These are phyloP conservation scores for Galeopsomyia nigrocyanea DNA, from an alignment of 2,888 invertebrate genomes.

Conservation along the genomic window DNA sequence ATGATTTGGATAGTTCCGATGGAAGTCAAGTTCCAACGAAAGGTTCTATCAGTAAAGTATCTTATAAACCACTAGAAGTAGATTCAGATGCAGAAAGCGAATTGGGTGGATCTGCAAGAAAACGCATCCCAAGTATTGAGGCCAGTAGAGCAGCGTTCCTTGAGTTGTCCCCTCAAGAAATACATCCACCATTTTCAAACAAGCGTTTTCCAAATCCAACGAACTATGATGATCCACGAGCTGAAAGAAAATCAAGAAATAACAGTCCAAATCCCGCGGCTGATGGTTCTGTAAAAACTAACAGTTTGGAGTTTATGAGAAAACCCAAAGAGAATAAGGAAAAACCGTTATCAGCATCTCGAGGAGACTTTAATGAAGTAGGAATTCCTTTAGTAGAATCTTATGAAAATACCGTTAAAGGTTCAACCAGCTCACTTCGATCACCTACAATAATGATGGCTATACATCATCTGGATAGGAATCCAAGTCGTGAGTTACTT, in stretches of 20 bases:
- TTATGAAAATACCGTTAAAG: constrained; percentile 32
- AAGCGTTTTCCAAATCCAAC: constrained; percentile 60
- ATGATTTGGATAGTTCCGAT: constrained; percentile 59
- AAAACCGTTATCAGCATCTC: constrained; percentile 38
- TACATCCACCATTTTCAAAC: constrained; percentile 25
- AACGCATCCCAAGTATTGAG: constrained; percentile 54
- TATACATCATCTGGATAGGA: constrained; percentile 33
- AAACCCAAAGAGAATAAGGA: constrained; percentile 31
- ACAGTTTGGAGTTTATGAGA: constrained; percentile 55
- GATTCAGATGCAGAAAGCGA: constrained; percentile 65
- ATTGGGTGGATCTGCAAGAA: constrained; percentile 53
- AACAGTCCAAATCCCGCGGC: constrained; percentile 37
- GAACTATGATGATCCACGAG: constrained; percentile 57
- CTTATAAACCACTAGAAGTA: constrained; percentile 61
- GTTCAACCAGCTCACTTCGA: constrained; percentile 36
- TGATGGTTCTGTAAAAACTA: constrained; percentile 55
- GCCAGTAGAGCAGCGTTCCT: not conserved
- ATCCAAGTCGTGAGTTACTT: constrained; percentile 23
- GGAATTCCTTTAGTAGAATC: constrained; percentile 61
- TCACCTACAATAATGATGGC: constrained; percentile 42
- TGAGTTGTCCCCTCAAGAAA: not conserved
- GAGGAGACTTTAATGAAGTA: constrained; percentile 65
- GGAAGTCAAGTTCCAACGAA: constrained; percentile 49
- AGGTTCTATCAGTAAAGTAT: constrained; percentile 53
- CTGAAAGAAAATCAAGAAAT: constrained; percentile 33